Percentiles rank a stretch among this genome's conserved stretches.
These are phyloP conservation scores for Onychorhynchus coronatus DNA, from an alignment of 2,113 vertebrate genomes.

Conservation along the genomic window DNA sequence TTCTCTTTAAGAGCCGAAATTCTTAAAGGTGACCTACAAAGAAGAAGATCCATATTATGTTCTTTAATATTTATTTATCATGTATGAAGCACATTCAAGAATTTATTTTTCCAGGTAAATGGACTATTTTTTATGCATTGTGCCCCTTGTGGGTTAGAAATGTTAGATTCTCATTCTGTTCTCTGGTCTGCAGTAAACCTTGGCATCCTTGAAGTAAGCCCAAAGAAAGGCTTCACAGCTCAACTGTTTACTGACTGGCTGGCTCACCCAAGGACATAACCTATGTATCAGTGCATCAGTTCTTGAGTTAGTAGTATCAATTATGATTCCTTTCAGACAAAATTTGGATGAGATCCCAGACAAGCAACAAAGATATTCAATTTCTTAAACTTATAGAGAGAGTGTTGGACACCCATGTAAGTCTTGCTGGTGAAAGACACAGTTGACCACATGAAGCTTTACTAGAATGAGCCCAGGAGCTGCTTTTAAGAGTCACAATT, in stretches of 20 bases:
- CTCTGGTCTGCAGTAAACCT: background rate
- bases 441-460: background rate
- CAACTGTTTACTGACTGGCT: background rate
- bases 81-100: background rate
- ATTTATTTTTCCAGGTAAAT: background rate
- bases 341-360: background rate
- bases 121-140: background rate
- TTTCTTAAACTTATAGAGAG: background rate
- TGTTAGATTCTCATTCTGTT: background rate
- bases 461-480: background rate
- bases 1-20: background rate
- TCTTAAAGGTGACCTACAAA: background rate
- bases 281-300: fast-evolving
- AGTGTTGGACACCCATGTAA: background rate
- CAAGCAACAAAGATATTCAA: background rate
- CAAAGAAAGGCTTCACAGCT: background rate
- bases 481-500: background rate
- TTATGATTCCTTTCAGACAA: background rate
- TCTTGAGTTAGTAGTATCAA: background rate
- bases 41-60: background rate
- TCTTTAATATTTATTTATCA: background rate
- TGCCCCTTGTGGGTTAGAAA: background rate
- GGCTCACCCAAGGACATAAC: background rate
- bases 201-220: background rate
- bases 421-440: background rate